A percentile compares a stretch with the other conserved stretches of the same genome.
phyloP scores from a whole-genome alignment of 2,113 vertebrate genomes.

The Numenius arquata region DNA sequence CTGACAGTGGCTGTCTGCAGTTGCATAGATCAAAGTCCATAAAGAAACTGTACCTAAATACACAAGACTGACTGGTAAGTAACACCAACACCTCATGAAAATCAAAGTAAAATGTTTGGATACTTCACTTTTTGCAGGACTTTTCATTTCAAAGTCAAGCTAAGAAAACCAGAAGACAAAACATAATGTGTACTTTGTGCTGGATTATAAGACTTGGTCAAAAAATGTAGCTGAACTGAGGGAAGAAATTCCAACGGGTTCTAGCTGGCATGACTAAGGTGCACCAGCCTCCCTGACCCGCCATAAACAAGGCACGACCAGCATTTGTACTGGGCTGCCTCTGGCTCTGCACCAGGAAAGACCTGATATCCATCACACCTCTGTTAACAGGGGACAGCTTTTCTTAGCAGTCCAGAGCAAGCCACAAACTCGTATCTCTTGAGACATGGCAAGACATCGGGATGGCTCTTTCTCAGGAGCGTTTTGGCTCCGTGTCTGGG shows the following conservation, averaged over 20 bases:
- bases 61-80: conserved; percentile 13
- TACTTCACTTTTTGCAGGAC: not conserved
- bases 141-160: conserved; percentile 1
- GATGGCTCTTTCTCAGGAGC: not conserved
- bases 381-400: not conserved
- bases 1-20: conserved; percentile 30
- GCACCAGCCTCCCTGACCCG: not conserved
- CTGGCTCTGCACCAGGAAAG: not conserved
- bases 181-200: not conserved
- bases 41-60: conserved; percentile 12
- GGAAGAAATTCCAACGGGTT: not conserved
- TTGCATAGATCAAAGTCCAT: conserved; percentile 29
- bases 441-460: not conserved
- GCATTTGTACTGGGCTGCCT: not conserved
- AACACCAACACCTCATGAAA: conserved; percentile 52
- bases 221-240: not conserved
- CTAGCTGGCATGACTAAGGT: not conserved
- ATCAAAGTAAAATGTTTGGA: not conserved
- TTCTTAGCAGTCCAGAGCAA: not conserved
- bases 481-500: not conserved
- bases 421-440: rapidly evolving
- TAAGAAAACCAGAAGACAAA: conserved; percentile 6
- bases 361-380: rapidly evolving
- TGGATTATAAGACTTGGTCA: not conserved
- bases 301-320: not conserved